Evolutionary conservation across 2,888 invertebrate genomes (phyloP).

Genomic region (Antheraea yamamai): DNA sequence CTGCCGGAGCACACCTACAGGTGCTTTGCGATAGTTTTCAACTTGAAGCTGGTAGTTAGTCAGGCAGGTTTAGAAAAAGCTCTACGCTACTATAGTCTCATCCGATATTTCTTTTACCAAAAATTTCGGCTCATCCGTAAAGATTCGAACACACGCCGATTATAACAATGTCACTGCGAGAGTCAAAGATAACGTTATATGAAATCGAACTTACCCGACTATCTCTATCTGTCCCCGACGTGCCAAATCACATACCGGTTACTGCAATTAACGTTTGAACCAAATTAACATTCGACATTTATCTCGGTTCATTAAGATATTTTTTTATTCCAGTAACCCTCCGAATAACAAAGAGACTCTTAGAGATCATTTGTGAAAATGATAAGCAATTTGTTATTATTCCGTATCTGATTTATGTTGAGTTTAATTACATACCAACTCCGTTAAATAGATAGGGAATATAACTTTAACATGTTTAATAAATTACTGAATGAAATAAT

Average conservation of each 20-base stretch:
- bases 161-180: too few relatives aligned
- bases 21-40: too few relatives aligned
- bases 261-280: background rate
- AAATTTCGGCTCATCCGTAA: too few relatives aligned
- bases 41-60: too few relatives aligned
- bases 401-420: slow-evolving; percentile 6
- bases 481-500: background rate
- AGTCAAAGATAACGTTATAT: too few relatives aligned
- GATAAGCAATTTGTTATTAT: slow-evolving; percentile 10
- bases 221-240: too few relatives aligned
- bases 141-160: too few relatives aligned
- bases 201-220: too few relatives aligned
- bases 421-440: background rate
- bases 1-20: too few relatives aligned
- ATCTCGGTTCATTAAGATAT: slow-evolving; percentile 2
- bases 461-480: background rate
- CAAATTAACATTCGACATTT: background rate
- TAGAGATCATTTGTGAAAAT: background rate
- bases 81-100: too few relatives aligned
- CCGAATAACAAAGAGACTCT: background rate
- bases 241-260: background rate
- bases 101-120: too few relatives aligned
- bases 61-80: too few relatives aligned
- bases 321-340: background rate
- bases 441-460: background rate